A percentile compares a stretch with the other conserved stretches of the same genome.
These are phyloP conservation scores for Takifugu ocellatus DNA, from an alignment of 2,797 vertebrate genomes.

Conservation along the genomic window DNA sequence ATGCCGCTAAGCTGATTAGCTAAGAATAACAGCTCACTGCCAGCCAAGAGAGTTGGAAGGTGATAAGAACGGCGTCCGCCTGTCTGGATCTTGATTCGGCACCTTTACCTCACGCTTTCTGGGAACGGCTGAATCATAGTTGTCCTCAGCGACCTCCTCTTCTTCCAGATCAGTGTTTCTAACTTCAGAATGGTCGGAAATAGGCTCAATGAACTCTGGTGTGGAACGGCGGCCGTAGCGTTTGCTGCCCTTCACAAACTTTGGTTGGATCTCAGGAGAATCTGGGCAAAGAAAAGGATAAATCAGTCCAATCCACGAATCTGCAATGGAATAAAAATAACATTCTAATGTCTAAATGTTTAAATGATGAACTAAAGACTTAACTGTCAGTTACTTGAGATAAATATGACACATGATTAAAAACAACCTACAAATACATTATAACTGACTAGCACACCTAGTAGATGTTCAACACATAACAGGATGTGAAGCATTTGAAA, in stretches of 20 bases:
- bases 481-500: too few relatives aligned
- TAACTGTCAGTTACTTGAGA: too few relatives aligned
- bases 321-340: too few relatives aligned
- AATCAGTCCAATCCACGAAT: not conserved
- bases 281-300: conserved; percentile 57
- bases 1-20: conserved; percentile 68
- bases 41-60: conserved; percentile 16
- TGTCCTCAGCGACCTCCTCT: conserved; percentile 52
- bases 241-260: conserved; percentile 90
- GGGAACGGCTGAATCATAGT: conserved; percentile 65
- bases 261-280: conserved; percentile 86
- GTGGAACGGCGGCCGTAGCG: conserved; percentile 90
- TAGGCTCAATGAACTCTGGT: conserved; percentile 79
- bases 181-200: conserved; percentile 73
- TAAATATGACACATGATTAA: too few relatives aligned
- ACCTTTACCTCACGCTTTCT: conserved; percentile 76
- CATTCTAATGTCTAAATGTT: too few relatives aligned
- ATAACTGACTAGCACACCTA: too few relatives aligned
- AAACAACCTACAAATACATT: too few relatives aligned
- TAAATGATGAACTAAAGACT: too few relatives aligned
- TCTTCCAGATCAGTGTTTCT: conserved; percentile 5
- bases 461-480: too few relatives aligned
- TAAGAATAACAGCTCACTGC: conserved; percentile 55
- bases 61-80: conserved; percentile 38
- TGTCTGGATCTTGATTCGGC: conserved; percentile 11